A percentile compares a stretch with the other conserved stretches of the same genome.
Conservation (phyloP, 2,888 invertebrate species). For the Rhorus exstirpatorius region DNA sequence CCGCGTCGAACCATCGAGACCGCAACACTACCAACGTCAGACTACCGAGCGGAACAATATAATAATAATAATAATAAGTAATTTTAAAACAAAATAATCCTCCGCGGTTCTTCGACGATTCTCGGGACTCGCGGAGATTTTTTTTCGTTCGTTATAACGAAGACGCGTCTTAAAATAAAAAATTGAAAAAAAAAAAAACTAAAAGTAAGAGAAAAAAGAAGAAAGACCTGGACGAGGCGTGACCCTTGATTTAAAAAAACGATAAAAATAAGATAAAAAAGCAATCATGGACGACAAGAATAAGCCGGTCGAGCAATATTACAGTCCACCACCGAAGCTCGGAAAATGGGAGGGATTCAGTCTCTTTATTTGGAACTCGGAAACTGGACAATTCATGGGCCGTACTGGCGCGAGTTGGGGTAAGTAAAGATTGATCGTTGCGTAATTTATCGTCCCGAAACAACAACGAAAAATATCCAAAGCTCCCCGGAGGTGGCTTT, state of each 20-base stretch:
- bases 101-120: background rate
- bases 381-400: conserved; percentile 96
- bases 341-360: conserved; percentile 95
- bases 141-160: background rate
- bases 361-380: conserved; percentile 96
- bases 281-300: conserved; percentile 81
- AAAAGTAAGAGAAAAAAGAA: conserved; percentile 56
- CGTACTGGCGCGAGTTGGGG: conserved; percentile 98
- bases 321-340: conserved; percentile 91
- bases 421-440: conserved; percentile 88
- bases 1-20: conserved; percentile 67
- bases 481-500: background rate
- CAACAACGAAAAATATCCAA: background rate
- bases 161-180: background rate
- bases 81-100: background rate
- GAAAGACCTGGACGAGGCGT: conserved; percentile 11
- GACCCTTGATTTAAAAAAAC: conserved; percentile 1
- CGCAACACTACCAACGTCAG: no score
- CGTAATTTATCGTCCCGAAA: background rate
- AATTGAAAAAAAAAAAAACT: background rate
- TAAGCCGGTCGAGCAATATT: conserved; percentile 93
- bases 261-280: background rate
- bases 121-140: background rate
- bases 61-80: background rate
- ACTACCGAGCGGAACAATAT: conserved; percentile 27